These are phyloP conservation scores for Loxodonta africana DNA, from an alignment of 2,113 vertebrate genomes.

Conservation along the genomic window DNA sequence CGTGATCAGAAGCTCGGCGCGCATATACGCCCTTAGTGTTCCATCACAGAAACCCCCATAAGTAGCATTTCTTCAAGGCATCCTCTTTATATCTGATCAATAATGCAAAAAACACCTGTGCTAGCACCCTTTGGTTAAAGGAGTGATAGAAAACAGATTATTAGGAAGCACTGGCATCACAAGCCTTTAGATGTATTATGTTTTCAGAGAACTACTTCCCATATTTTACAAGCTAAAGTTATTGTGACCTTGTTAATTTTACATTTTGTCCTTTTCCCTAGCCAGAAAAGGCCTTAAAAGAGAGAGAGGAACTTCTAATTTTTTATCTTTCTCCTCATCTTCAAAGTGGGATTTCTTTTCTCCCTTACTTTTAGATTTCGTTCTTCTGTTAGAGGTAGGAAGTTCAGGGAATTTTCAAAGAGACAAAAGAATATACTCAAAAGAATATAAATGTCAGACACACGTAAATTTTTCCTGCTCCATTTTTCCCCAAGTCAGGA, in stretches of 20 bases:
- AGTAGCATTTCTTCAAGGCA: constrained; percentile 26
- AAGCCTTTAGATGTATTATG: background rate
- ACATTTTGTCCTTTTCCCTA: constrained; percentile 47
- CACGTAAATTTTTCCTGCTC: constrained; percentile 38
- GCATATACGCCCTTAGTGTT: background rate
- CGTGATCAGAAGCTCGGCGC: constrained; percentile 21
- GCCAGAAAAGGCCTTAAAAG: background rate
- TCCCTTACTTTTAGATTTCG: constrained; percentile 5
- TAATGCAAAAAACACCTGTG: background rate
- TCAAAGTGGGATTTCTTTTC: constrained; percentile 55
- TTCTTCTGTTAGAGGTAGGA: constrained; percentile 39
- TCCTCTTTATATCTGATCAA: background rate
- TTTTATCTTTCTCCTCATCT: constrained; percentile 33
- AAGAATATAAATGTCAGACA: constrained; percentile 74
- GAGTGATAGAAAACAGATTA: background rate
- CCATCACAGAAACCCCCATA: background rate
- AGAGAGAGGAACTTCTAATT: background rate
- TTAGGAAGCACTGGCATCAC: background rate
- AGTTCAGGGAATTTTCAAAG: constrained; percentile 68
- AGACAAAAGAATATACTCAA: constrained; percentile 54
- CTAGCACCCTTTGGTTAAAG: background rate
- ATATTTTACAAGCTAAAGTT: background rate
- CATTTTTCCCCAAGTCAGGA: constrained; percentile 16
- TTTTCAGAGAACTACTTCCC: background rate
- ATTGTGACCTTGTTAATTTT: constrained; percentile 46